phyloP scores from a whole-genome alignment of 2,113 vertebrate genomes.

The sheep (Ovis aries) region ARS-UI_Ramb_v3.0 NC_056055.1:152822501-152823000 shows the following conservation, averaged over 20 bases:
- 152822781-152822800: neutral
- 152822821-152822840: conserved; percentile 60
- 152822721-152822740: conserved; percentile 64
- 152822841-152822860: conserved; percentile 46
- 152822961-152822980: neutral
- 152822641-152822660: conserved; percentile 61
- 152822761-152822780: conserved; percentile 68
- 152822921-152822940: conserved; percentile 5
- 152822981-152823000: conserved; percentile 49
- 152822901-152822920: neutral
- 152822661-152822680: conserved; percentile 57
- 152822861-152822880: conserved; percentile 32
- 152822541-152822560: conserved; percentile 93
- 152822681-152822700: conserved; percentile 60
- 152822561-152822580: conserved; percentile 90
- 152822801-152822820: conserved; percentile 57
- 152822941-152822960: neutral
- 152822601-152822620: conserved; percentile 85
- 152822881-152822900: conserved; percentile 3
- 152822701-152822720: neutral
- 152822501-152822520: conserved; percentile 77
- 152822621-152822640: conserved; percentile 78
- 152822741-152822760: conserved; percentile 35
- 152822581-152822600: conserved; percentile 90
- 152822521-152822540: conserved; percentile 82